A percentile compares a stretch with the other conserved stretches of the same genome.
Evolutionary conservation across 2,113 vertebrate genomes (phyloP).

Genomic region (Beaufortia kweichowensis): DNA sequence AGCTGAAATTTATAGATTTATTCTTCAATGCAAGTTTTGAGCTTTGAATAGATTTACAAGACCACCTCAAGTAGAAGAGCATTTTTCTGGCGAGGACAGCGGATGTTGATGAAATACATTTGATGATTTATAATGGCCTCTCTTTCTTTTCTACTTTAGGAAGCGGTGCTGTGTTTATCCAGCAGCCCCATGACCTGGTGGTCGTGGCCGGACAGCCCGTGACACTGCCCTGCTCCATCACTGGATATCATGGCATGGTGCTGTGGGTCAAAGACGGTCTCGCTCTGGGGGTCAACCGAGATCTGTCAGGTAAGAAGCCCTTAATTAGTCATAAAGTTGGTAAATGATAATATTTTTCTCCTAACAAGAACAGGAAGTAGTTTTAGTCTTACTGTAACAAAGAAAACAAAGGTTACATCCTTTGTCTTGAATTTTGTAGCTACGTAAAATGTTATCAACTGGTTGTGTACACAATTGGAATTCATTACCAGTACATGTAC

Average conservation of each 20-base stretch:
- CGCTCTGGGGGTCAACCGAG: slow-evolving; percentile 84
- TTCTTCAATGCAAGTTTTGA: slow-evolving; percentile 23
- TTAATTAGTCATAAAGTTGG: too few species aligned
- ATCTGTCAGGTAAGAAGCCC: slow-evolving; percentile 86
- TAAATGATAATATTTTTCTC: too few species aligned
- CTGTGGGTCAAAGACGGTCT: slow-evolving; percentile 90
- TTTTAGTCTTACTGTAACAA: too few species aligned
- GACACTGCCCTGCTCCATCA: slow-evolving; percentile 85
- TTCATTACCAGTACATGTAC: neutral
- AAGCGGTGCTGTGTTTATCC: slow-evolving; percentile 81
- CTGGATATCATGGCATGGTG: slow-evolving; percentile 87
- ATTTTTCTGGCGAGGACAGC: slow-evolving; percentile 10
- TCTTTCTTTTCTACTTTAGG: slow-evolving; percentile 66
- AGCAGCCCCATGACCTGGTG: slow-evolving; percentile 88
- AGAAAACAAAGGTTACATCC: too few species aligned
- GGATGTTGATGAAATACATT: slow-evolving; percentile 21
- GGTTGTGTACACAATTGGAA: slow-evolving; percentile 1
- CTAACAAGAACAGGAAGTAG: too few species aligned
- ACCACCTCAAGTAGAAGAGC: slow-evolving; percentile 13
- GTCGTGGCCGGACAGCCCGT: slow-evolving; percentile 86
- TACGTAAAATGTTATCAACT: neutral
- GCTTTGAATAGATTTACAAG: slow-evolving; percentile 21
- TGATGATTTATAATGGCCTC: slow-evolving; percentile 6
- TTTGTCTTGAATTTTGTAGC: too few species aligned
- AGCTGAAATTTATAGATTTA: slow-evolving; percentile 34